phyloP scores from a whole-genome alignment of 2,797 vertebrate genomes.

The Sebastes glaucus region DNA sequence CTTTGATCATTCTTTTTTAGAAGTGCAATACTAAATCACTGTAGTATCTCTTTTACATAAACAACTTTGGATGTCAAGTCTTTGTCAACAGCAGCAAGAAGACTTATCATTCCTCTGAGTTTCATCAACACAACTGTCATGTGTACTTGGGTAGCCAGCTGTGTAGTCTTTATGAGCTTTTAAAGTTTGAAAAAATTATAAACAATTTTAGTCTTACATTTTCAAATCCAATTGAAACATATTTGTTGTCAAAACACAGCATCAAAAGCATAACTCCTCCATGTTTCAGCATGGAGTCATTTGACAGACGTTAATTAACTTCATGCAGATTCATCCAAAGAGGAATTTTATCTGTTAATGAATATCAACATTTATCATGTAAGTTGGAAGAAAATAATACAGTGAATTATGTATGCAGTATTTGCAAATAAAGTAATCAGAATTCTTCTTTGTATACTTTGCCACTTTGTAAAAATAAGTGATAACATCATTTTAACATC shows the following conservation, averaged over 20 bases:
- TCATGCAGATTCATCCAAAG: background rate
- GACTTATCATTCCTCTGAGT: background rate
- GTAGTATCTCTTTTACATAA: background rate
- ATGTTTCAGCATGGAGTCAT: background rate
- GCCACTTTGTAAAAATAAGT: background rate
- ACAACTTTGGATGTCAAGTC: background rate
- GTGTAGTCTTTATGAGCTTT: background rate
- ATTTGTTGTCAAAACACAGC: background rate
- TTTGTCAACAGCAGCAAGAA: background rate
- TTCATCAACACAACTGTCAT: background rate
- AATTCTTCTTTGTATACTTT: background rate
- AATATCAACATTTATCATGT: background rate
- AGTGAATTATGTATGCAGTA: background rate
- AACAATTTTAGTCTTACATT: background rate
- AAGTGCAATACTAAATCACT: background rate
- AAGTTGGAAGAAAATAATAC: background rate
- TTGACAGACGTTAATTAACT: background rate
- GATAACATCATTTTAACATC: background rate
- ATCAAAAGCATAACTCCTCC: background rate
- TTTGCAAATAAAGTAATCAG: background rate
- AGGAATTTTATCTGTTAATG: background rate
- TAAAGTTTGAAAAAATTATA: background rate
- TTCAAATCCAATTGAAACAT: background rate
- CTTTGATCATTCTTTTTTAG: background rate
- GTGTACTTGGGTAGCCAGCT: background rate